These are phyloP conservation scores for Phalacrocorax carbo DNA, from an alignment of 2,113 vertebrate species.

Conservation along the genomic window DNA sequence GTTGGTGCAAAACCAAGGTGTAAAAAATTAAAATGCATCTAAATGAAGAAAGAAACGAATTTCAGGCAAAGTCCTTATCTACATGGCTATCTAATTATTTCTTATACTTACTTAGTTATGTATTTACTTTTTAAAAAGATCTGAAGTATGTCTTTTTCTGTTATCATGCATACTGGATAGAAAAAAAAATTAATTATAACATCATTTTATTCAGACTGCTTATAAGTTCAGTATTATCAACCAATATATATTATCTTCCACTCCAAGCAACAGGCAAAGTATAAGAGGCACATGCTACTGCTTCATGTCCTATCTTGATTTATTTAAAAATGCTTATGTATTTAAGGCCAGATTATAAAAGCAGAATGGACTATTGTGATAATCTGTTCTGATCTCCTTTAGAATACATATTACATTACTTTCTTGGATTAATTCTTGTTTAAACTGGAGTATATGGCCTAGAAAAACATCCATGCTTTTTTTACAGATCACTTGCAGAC, in stretches of 20 bases:
- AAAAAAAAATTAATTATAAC: background rate
- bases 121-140: background rate
- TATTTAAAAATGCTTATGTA: constrained; percentile 44
- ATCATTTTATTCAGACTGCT: background rate
- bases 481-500: constrained; percentile 23
- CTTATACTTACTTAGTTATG: background rate
- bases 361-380: constrained; percentile 21
- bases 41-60: background rate
- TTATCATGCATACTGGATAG: background rate
- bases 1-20: background rate
- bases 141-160: background rate
- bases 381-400: constrained; percentile 61
- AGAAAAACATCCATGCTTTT: constrained; percentile 14
- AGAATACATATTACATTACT: constrained; percentile 38
- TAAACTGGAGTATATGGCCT: constrained; percentile 35
- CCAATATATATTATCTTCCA: background rate
- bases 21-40: background rate
- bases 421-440: constrained; percentile 48
- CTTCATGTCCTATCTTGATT: background rate
- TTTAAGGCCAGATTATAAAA: constrained; percentile 35
- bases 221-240: background rate
- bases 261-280: background rate
- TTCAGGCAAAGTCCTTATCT: background rate
- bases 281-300: background rate
- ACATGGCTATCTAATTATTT: background rate